Conservation (phyloP, 2,113 vertebrate species). For the Galbula dea region DNA sequence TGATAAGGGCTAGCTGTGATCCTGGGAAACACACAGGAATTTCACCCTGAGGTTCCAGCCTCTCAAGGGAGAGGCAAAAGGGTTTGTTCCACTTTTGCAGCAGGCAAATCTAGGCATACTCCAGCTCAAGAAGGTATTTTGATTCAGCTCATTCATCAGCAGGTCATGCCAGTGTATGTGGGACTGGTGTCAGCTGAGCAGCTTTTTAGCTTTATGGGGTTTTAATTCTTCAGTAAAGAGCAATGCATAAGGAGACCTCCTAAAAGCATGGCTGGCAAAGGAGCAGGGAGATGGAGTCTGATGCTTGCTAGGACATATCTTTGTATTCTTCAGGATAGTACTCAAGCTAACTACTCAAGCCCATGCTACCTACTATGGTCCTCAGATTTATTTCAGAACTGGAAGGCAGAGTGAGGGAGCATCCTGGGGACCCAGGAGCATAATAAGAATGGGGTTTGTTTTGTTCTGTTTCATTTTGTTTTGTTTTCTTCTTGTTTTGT, state of each 20-base stretch:
- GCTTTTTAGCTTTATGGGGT: background rate
- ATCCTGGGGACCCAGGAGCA: background rate
- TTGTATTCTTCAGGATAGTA: background rate
- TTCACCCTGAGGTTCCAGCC: background rate
- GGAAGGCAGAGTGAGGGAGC: constrained; percentile 1
- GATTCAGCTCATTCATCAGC: background rate
- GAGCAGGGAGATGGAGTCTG: background rate
- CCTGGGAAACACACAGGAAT: background rate
- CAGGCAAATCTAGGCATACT: background rate
- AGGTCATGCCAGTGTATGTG: background rate
- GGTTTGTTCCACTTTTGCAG: background rate
- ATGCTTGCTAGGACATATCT: background rate
- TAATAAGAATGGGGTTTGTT: background rate
- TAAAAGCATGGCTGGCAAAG: background rate
- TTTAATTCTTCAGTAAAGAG: background rate
- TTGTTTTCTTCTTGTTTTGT: background rate
- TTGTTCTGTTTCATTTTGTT: background rate
- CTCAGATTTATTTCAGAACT: constrained; percentile 7
- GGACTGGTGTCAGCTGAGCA: background rate
- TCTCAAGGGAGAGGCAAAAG: background rate
- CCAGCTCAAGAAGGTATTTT: background rate
- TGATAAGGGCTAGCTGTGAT: background rate
- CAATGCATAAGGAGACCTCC: background rate
- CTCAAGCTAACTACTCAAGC: background rate
- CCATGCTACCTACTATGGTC: background rate